A percentile compares a stretch with the other conserved stretches of the same genome.
Conservation (phyloP, 2,113 vertebrate species). For the Irena cyanogastra region DNA sequence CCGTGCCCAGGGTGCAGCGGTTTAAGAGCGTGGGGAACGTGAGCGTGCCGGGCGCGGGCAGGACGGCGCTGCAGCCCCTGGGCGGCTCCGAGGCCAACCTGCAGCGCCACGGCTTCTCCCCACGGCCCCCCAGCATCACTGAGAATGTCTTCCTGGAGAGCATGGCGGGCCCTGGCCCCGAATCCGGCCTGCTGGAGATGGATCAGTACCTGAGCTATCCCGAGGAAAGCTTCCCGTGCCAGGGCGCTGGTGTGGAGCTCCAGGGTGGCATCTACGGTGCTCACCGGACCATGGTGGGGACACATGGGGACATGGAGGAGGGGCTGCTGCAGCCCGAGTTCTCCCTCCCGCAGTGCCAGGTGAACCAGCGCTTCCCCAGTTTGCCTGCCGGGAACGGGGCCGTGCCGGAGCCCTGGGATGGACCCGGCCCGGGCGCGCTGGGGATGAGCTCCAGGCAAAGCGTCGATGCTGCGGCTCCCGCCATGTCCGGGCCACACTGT, state of each 20-base stretch:
- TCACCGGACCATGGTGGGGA: constrained; percentile 7
- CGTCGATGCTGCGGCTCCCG: not conserved
- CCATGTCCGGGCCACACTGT: not conserved
- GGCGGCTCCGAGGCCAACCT: constrained; percentile 74
- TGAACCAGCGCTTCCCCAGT: constrained; percentile 72
- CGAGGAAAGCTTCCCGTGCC: constrained; percentile 55
- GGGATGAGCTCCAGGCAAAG: not conserved
- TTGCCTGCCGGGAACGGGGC: constrained; percentile 30
- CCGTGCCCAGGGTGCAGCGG: constrained; percentile 78
- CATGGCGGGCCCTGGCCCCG: constrained; percentile 40
- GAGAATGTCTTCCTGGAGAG: constrained; percentile 86
- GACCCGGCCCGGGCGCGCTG: not conserved
- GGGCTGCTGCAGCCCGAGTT: constrained; percentile 76
- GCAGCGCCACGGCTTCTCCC: constrained; percentile 82
- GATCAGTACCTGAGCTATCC: constrained; percentile 76
- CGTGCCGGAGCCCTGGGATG: constrained; percentile 64
- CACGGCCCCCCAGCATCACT: constrained; percentile 87
- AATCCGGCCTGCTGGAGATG: constrained; percentile 71
- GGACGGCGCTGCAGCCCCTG: constrained; percentile 70
- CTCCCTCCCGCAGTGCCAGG: constrained; percentile 79
- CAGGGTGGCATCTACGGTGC: constrained; percentile 61
- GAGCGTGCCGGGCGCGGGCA: constrained; percentile 61
- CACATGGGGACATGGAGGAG: constrained; percentile 55
- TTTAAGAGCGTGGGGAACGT: constrained; percentile 87
- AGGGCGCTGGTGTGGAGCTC: constrained; percentile 44